phyloP scores from a whole-genome alignment of 2,797 vertebrate genomes.

The Myiothlypis chrysogaster region DNA sequence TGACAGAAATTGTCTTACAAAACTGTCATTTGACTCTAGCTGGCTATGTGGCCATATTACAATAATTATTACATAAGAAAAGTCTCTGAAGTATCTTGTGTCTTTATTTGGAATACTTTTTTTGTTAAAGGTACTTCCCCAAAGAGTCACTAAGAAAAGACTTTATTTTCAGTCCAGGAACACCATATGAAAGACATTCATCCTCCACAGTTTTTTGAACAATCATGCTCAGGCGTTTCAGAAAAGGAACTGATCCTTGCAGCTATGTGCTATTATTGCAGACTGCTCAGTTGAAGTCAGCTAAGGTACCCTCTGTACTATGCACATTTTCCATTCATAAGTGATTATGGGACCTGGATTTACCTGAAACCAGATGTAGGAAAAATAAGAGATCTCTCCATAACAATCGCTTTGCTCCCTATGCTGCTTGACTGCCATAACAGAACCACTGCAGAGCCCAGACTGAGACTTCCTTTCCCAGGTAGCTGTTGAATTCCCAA shows the following conservation, averaged over 20 bases:
- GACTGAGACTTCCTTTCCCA: background rate
- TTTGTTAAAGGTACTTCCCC: background rate
- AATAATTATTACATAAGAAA: background rate
- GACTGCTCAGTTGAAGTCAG: background rate
- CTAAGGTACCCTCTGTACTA: background rate
- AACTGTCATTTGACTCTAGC: background rate
- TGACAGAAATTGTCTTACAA: background rate
- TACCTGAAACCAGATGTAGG: background rate
- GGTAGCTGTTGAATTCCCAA: background rate
- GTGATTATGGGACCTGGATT: background rate
- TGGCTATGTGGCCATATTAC: background rate
- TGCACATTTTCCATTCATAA: background rate
- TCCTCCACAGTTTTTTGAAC: background rate
- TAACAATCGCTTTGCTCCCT: background rate
- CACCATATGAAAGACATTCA: background rate
- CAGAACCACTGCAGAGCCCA: background rate
- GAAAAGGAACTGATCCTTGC: background rate
- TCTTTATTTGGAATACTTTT: background rate
- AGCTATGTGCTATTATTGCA: background rate
- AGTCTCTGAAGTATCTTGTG: background rate
- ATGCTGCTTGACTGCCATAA: rapidly evolving
- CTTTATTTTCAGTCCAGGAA: background rate
- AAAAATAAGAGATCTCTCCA: background rate
- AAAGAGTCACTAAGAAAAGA: background rate
- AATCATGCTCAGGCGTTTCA: background rate